Percentiles rank a stretch among this genome's conserved stretches.
Evolutionary conservation across 2,797 vertebrate genomes (phyloP).

Genomic region (Darevskia nairensis): DNA sequence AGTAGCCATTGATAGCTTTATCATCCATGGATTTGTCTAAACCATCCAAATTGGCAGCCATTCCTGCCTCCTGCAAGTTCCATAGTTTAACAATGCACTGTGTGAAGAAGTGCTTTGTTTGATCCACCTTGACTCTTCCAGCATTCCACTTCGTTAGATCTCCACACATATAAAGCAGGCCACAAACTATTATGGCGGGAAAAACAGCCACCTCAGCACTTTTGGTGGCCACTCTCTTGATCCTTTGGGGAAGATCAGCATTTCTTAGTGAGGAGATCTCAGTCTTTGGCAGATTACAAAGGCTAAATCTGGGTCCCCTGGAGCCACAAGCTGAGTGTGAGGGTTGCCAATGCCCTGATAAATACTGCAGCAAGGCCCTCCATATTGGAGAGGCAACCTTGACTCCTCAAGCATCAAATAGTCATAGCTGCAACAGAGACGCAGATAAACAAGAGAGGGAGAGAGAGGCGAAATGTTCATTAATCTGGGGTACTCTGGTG

Average conservation of each 20-base stretch:
- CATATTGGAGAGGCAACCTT: slow-evolving; percentile 55
- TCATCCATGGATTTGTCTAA: no score
- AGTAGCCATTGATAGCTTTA: no score
- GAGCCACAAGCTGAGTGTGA: neutral
- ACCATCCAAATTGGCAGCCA: no score
- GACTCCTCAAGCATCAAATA: slow-evolving; percentile 74
- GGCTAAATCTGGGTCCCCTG: neutral
- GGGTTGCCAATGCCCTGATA: slow-evolving; percentile 52
- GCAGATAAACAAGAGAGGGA: slow-evolving; percentile 68
- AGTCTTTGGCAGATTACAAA: slow-evolving; percentile 20
- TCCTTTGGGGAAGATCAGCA: neutral
- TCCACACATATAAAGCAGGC: neutral
- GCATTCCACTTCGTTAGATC: no score
- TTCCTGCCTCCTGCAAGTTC: no score
- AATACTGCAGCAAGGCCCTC: slow-evolving; percentile 51
- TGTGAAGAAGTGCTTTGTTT: no score
- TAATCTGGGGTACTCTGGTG: slow-evolving; percentile 45
- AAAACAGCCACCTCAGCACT: neutral
- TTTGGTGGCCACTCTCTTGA: neutral
- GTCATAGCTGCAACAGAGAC: slow-evolving; percentile 72
- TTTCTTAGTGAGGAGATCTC: neutral
- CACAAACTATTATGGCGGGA: neutral
- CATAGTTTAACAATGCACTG: no score
- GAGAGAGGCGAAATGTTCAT: slow-evolving; percentile 64
- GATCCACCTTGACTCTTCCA: no score